Evolutionary conservation across 2,113 vertebrate species (phyloP).

Genomic region (human): DNA sequence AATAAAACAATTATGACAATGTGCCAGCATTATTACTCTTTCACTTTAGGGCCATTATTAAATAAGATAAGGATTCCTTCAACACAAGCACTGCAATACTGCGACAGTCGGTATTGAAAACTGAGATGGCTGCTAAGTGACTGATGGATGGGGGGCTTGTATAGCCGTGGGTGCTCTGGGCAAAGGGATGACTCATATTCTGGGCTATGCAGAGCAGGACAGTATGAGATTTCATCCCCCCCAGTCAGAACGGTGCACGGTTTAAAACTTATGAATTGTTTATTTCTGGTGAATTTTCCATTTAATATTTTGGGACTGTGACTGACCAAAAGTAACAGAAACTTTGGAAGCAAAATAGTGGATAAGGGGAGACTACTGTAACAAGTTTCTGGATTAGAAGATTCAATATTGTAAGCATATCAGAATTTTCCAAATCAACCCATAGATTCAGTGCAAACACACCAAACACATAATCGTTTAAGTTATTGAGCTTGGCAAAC

Average conservation of each 20-base stretch:
- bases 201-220: background rate
- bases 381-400: background rate
- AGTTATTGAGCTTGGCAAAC: background rate
- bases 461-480: background rate
- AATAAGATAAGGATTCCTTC: background rate
- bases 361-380: background rate
- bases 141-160: background rate
- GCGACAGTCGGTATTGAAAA: background rate
- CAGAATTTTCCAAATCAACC: background rate
- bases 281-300: background rate
- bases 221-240: background rate
- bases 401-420: background rate
- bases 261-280: background rate
- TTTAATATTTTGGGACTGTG: background rate
- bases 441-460: background rate
- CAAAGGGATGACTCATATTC: background rate
- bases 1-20: background rate
- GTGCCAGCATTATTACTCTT: background rate
- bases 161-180: rapidly evolving
- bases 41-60: background rate
- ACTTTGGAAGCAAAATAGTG: background rate
- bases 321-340: background rate
- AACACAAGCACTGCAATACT: background rate
- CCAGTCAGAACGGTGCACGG: background rate
- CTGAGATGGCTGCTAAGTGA: background rate